Percentiles rank a stretch among this genome's conserved stretches.
Evolutionary conservation across 2,888 invertebrate genomes (phyloP).

Genomic region (Platycheirus albimanus): DNA sequence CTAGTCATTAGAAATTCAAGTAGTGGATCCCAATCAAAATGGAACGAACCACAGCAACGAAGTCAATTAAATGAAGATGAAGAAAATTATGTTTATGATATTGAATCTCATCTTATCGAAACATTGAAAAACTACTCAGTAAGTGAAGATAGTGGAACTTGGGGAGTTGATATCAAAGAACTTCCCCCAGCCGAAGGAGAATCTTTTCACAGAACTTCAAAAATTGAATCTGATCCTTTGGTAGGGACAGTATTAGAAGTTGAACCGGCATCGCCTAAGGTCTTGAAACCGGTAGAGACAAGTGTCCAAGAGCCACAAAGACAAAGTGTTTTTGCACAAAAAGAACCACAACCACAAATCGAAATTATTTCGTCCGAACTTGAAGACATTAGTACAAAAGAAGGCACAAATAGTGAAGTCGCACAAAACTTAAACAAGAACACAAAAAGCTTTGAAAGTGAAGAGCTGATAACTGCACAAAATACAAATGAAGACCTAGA

Average conservation of each 20-base stretch:
- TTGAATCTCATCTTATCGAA: conserved; percentile 82
- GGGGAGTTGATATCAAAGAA: conserved; percentile 79
- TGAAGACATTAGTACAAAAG: conserved; percentile 26
- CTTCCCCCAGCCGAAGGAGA: conserved; percentile 79
- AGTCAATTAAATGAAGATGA: conserved; percentile 65
- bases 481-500: background rate
- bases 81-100: conserved; percentile 78
- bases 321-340: conserved; percentile 75
- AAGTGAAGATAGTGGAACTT: conserved; percentile 76
- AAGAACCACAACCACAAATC: conserved; percentile 56
- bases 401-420: conserved; percentile 8
- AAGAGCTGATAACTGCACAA: background rate
- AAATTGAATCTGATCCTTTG: conserved; percentile 77
- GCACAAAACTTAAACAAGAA: conserved; percentile 33
- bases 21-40: conserved; percentile 67
- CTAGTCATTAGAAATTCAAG: conserved; percentile 77
- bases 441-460: conserved; percentile 1
- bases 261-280: conserved; percentile 79
- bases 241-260: conserved; percentile 80
- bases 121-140: conserved; percentile 78
- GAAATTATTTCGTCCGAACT: conserved; percentile 10
- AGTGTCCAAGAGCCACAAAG: conserved; percentile 64
- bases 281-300: conserved; percentile 78
- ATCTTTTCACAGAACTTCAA: conserved; percentile 78
- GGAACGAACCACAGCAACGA: conserved; percentile 74